Conservation (phyloP, 2,888 invertebrate species). For the Phytoseiulus persimilis region DNA sequence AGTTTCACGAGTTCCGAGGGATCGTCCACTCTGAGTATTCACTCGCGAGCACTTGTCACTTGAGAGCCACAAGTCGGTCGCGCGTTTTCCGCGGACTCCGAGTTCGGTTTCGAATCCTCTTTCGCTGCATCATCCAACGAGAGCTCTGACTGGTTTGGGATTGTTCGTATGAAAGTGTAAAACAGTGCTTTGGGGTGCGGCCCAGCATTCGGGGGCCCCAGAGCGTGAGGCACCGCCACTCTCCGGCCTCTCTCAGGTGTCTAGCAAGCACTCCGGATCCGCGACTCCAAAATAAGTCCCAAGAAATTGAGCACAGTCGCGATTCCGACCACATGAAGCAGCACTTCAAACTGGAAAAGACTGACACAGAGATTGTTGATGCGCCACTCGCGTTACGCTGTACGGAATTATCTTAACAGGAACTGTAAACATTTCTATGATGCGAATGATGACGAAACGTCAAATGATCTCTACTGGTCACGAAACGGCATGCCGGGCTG, state of each 20-base stretch:
- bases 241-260: neutral
- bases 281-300: neutral
- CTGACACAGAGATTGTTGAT: neutral
- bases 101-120: neutral
- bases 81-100: neutral
- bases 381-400: neutral
- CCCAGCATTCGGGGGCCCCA: neutral
- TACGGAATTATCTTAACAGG: neutral
- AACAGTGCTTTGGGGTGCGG: neutral
- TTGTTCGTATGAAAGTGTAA: neutral
- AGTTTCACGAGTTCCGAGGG: neutral
- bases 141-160: neutral
- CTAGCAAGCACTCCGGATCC: neutral
- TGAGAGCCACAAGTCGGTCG: neutral
- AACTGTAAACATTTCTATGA: conserved; percentile 5
- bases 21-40: neutral
- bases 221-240: neutral
- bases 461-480: neutral
- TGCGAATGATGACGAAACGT: neutral
- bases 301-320: neutral
- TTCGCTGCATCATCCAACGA: neutral
- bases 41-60: neutral
- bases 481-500: neutral
- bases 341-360: neutral
- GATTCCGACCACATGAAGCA: neutral